Base-by-base conservation (phyloP, 2,113 vertebrate genomes). In the Arothron firmamentum region DNA sequence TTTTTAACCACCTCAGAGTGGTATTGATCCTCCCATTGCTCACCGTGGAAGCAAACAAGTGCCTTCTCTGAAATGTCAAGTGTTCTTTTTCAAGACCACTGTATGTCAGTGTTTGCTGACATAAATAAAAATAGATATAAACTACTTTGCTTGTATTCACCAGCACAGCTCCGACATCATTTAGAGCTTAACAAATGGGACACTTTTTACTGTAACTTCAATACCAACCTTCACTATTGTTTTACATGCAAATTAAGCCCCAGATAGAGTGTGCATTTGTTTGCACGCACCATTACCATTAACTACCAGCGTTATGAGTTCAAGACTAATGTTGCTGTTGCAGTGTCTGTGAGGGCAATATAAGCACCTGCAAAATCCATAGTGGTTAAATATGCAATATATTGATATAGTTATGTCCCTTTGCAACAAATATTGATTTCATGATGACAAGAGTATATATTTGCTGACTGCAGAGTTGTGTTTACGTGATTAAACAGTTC, bases 261-360 rank as follows among this genome's bases (percentile, higher is more conserved):
- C 25, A 76, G 69, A 64, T 64, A 74, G 23, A 57, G 13, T 8
- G 41, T 72, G 21, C 20, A 21, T 67, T 72, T 68, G 43, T 48
- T 65, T 49, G 16, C 34, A 58, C 42, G 21, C 41, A 31, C 14
- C 25, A n/a, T 9, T 13, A 20, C 53, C 46, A 69, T 79, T 72
- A 71, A 67, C 25, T 31, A 7, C 65, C 69, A 43, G 18, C 63
- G 59, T 74, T 75, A 62, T 65, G 42, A 77, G 43, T n/a, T 41
- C 4, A 49, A 19, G n/a, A 11, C 12, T 49, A 49, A 49, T 49
- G n/a, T 49, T 18, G n/a, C 47, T 47, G 5, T 19, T 20, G n/a
- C 10, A 18, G n/a, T 10, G 9, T 49, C n/a, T 10, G 17, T 47
- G 15, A 47, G n/a, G n/a, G 16, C 7, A 47, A n/a, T 47, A 18